These are phyloP conservation scores for Plebejus argus DNA, from an alignment of 2,888 invertebrate species.

Conservation along the genomic window DNA sequence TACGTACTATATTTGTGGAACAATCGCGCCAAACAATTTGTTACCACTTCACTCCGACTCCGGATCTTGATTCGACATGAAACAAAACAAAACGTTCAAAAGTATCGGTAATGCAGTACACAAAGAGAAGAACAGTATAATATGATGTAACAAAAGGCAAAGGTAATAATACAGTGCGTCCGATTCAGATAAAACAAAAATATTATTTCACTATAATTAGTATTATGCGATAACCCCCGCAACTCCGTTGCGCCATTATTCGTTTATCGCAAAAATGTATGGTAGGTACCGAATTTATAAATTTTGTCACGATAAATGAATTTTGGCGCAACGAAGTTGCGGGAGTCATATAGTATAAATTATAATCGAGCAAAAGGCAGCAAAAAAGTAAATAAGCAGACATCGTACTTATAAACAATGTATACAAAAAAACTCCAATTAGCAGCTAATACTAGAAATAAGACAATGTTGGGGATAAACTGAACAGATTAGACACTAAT, in stretches of 20 bases:
- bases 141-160: background rate
- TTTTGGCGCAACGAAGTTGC: no score
- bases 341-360: no score
- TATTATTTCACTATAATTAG: no score
- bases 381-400: background rate
- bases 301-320: no score
- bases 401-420: background rate
- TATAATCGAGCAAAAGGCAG: background rate
- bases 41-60: background rate
- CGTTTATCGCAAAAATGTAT: no score
- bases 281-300: no score
- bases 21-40: constrained; percentile 19
- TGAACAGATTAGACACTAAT: background rate
- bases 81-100: constrained; percentile 12
- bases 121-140: background rate
- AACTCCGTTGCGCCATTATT: no score
- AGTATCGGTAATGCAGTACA: background rate
- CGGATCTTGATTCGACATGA: background rate
- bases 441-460: background rate
- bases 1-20: background rate
- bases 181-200: no score
- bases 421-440: background rate
- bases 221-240: no score
- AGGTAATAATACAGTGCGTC: background rate
- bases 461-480: background rate